Evolutionary conservation across 1,140 invertebrate species (phyloP).

Genomic region (Protaetia brevitarsis): DNA sequence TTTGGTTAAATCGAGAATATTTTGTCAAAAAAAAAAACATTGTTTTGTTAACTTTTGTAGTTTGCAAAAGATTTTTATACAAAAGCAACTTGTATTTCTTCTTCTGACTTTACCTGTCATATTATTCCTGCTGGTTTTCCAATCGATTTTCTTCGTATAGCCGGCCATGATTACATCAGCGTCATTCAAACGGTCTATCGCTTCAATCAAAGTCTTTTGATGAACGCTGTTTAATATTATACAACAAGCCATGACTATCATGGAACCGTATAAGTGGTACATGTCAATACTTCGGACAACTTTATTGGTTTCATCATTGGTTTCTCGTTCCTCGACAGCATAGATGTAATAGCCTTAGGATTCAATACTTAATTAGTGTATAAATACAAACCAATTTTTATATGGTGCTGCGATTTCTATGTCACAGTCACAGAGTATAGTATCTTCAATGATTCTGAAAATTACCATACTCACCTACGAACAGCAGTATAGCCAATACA

Average conservation of each 20-base stretch:
- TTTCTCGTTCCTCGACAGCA: not conserved
- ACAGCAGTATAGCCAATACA: not conserved
- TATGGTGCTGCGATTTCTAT: not conserved
- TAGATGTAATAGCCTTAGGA: conserved; percentile 22
- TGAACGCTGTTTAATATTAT: conserved; percentile 1
- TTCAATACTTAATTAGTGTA: too few species aligned
- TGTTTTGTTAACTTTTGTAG: too few species aligned
- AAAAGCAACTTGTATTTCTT: not conserved
- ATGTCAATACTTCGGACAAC: conserved; percentile 9
- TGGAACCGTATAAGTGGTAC: conserved; percentile 11
- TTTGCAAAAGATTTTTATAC: not conserved
- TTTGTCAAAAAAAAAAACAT: too few species aligned
- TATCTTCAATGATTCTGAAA: too few species aligned
- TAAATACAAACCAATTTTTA: not conserved
- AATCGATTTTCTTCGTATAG: not conserved
- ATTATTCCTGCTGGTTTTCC: not conserved
- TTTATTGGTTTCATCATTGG: not conserved
- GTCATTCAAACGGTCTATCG: not conserved
- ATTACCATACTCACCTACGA: not conserved
- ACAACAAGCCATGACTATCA: not conserved
- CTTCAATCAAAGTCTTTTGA: not conserved
- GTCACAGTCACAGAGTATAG: too few species aligned
- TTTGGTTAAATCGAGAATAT: too few species aligned
- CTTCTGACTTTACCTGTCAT: not conserved
- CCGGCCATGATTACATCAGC: not conserved